Evolutionary conservation across 2,797 vertebrate species (phyloP).

Genomic region (Danio jaintianensis): DNA sequence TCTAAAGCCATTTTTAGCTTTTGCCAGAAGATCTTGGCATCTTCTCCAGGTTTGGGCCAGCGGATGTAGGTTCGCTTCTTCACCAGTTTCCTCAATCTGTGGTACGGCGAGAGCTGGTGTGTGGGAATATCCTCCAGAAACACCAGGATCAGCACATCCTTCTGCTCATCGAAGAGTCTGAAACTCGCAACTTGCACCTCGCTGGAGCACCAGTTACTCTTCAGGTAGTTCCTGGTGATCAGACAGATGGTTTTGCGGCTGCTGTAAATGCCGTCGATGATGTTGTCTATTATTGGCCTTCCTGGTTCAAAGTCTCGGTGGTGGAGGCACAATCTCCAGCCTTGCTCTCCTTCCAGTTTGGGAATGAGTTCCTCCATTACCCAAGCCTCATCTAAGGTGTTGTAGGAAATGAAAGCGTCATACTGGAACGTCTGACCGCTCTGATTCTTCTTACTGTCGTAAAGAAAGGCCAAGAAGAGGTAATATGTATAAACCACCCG

Average conservation of each 20-base stretch:
- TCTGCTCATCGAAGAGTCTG: constrained; percentile 78
- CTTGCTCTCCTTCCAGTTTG: constrained; percentile 55
- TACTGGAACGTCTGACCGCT: constrained; percentile 37
- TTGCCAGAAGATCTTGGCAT: constrained; percentile 75
- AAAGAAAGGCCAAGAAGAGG: constrained; percentile 54
- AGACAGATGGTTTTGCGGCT: constrained; percentile 83
- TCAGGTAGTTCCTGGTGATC: constrained; percentile 76
- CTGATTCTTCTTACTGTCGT: constrained; percentile 48
- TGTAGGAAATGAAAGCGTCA: constrained; percentile 64
- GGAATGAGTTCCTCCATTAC: constrained; percentile 63
- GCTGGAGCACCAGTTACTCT: constrained; percentile 81
- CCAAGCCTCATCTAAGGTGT: constrained; percentile 66
- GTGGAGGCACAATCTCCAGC: constrained; percentile 62
- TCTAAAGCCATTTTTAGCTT: constrained; percentile 74
- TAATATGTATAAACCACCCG: constrained; percentile 59
- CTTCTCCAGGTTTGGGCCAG: constrained; percentile 68
- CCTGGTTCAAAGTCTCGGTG: constrained; percentile 69
- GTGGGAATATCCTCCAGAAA: constrained; percentile 79
- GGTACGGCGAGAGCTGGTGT: constrained; percentile 71
- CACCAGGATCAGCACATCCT: constrained; percentile 80
- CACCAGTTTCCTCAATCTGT: constrained; percentile 78
- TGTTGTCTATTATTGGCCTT: constrained; percentile 79
- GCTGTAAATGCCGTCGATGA: constrained; percentile 78
- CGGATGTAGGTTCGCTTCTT: constrained; percentile 76
- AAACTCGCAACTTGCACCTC: constrained; percentile 81